Conservation (phyloP, 2,888 invertebrate species). For the Eurytoma adleriae region DNA sequence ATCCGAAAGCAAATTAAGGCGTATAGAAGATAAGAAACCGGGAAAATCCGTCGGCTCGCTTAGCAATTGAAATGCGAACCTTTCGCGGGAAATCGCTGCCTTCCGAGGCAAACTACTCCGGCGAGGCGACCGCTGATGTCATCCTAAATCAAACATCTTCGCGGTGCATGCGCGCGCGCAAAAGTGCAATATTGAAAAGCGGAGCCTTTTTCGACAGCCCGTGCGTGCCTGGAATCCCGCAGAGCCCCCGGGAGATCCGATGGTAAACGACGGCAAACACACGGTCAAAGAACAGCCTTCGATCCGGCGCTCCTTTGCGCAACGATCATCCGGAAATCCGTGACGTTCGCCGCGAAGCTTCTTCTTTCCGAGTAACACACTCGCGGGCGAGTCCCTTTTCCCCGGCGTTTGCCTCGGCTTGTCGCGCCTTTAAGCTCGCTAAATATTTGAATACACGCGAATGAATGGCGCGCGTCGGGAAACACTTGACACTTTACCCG, state of each 20-base stretch:
- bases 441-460: no score
- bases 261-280: constrained; percentile 48
- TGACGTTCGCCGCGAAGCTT: constrained; percentile 5
- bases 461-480: no score
- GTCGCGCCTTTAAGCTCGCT: no score
- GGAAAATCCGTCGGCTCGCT: no score
- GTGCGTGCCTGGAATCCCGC: constrained; percentile 57
- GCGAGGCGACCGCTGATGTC: constrained; percentile 25
- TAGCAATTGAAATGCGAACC: no score
- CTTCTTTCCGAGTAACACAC: no score
- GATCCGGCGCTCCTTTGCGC: not conserved
- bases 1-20: no score
- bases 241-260: not conserved
- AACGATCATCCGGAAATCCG: constrained; percentile 3
- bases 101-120: not conserved
- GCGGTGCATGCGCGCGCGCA: not conserved
- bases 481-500: no score
- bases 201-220: constrained; percentile 35
- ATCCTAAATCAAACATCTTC: constrained; percentile 48
- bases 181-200: constrained; percentile 17
- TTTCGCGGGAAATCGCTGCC: constrained; percentile 16
- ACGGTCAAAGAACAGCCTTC: constrained; percentile 11
- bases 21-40: no score
- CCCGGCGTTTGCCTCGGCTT: no score
- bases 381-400: no score